Evolutionary conservation across 2,888 invertebrate species (phyloP), one percentile per base, ranked within the genome.

Genomic region (Polia nebulosa): DNA sequence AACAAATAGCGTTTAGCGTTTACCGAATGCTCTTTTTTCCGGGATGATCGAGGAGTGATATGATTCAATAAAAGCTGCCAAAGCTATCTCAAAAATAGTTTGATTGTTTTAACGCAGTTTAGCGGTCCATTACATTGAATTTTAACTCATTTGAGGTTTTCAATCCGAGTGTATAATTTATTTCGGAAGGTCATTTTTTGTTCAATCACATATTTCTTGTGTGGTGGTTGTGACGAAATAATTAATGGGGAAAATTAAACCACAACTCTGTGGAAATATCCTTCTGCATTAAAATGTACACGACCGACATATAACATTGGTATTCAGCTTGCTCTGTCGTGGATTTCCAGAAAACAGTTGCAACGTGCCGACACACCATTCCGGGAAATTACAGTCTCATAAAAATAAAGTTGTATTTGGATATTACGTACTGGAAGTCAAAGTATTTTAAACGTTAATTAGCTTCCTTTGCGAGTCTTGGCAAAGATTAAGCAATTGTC

Each of bases 401-500:
- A 47, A 65, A 66, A 60, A 29, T 60, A 41, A 65, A 52, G 25
- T 59, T 61, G 29, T 64, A 53, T 63, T 69, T 62, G 34, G 29
- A 62, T 52, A 44, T 61, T 49, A 56, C 27, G 34, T 75, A 66
- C 29, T 58, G n/a, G 20, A 60, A 56, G 59, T 51, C 34, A 36
- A 57, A 34, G 45, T 53, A 57, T 73, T 74, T 57, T 22, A 65
- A 72, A 72, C 45, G 51, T 49, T 59, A 71, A 72, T 62, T 59
- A 63, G 61, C 62, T 66, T 57, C 56, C 55, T 71, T 56, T 65
- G 53, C 36, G 41, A 69, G 70, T 69, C 49, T 70, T 71, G 75
- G 67, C 66, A 66, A 79, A 79, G 69, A 83, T 85, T 73, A 81
- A 71, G 67, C 70, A 73, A 78, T 51, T 72, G 69, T 68, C 41